Percentiles rank a stretch among this genome's conserved stretches.
phyloP scores from a whole-genome alignment of 1,140 invertebrate species.

The Ditylenchus dipsaci region DNA sequence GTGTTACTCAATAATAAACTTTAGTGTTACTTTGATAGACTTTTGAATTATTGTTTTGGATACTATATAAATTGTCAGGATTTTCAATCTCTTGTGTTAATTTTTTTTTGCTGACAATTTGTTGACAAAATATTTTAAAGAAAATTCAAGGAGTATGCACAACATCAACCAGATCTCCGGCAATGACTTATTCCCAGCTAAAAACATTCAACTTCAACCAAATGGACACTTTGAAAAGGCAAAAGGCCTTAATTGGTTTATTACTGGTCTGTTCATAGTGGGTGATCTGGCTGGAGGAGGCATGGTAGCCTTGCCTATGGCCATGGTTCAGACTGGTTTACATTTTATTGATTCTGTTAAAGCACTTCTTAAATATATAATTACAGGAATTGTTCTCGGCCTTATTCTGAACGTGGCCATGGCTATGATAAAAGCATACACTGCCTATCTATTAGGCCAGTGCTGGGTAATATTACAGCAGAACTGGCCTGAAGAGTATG shows the following conservation, averaged over 20 bases:
- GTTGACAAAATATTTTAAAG: too few species aligned
- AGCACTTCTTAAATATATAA: not conserved
- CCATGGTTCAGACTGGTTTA: conserved; percentile 67
- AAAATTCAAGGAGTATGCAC: too few species aligned
- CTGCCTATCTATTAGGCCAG: conserved; percentile 62
- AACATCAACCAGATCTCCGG: too few species aligned
- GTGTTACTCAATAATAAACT: too few species aligned
- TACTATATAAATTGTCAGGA: too few species aligned
- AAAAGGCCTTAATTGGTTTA: conserved; percentile 1
- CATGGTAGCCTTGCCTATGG: conserved; percentile 68
- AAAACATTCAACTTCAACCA: too few species aligned
- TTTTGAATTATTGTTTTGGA: too few species aligned
- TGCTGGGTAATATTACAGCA: conserved; percentile 72
- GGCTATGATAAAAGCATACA: conserved; percentile 37
- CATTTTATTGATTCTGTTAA: not conserved
- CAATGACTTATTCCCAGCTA: too few species aligned
- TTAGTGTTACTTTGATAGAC: too few species aligned
- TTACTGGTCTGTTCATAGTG: conserved; percentile 64
- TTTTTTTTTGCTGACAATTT: too few species aligned
- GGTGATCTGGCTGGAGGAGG: conserved; percentile 74
- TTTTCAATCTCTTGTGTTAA: too few species aligned
- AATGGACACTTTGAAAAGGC: conserved; percentile 1
- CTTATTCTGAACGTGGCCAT: conserved; percentile 42
- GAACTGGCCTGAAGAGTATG: conserved; percentile 66
- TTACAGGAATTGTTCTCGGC: conserved; percentile 44